Evolutionary conservation across 2,113 vertebrate genomes (phyloP).

Genomic region (Sarotherodon lohbergeri): DNA sequence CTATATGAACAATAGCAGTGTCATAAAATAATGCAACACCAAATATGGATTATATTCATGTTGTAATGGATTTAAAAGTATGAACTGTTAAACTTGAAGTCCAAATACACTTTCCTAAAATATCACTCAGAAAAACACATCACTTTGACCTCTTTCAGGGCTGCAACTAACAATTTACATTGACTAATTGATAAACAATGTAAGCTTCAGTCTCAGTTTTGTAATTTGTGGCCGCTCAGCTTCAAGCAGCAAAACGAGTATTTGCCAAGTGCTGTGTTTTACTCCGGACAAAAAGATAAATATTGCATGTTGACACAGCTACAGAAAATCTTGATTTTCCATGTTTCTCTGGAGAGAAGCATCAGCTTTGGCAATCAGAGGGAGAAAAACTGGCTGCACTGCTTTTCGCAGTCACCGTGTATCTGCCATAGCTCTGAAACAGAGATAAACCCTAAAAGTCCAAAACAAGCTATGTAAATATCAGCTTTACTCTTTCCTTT

Average conservation of each 20-base stretch:
- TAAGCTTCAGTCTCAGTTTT: not conserved
- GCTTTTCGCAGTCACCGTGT: rapidly evolving
- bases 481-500: not conserved
- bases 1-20: not conserved
- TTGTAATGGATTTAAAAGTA: not conserved
- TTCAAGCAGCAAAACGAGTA: not conserved
- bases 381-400: not conserved
- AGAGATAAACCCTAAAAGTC: not conserved
- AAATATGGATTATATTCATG: not conserved
- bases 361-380: not conserved
- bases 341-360: not conserved
- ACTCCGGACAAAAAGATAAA: not conserved
- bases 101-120: not conserved
- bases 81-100: not conserved
- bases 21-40: not conserved
- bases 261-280: not conserved
- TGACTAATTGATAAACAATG: not conserved
- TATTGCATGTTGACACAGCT: not conserved
- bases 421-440: not conserved
- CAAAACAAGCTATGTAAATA: not conserved
- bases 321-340: not conserved
- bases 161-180: not conserved
- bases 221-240: not conserved
- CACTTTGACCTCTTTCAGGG: not conserved
- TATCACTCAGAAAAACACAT: not conserved